phyloP scores from a whole-genome alignment of 2,797 vertebrate species.

The Acrossocheilus wenchowensis region DNA sequence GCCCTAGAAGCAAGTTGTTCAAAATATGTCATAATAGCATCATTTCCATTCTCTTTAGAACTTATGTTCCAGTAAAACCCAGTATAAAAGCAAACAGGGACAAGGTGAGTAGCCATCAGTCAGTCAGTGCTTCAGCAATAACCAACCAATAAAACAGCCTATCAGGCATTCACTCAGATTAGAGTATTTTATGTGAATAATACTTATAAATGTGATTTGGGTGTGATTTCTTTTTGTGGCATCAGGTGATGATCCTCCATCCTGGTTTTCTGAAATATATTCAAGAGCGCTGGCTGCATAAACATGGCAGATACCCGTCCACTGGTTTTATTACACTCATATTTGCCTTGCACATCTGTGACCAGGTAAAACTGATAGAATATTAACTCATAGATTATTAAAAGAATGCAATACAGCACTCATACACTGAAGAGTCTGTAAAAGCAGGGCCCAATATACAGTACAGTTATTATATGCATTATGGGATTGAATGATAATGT shows the following conservation, averaged over 20 bases:
- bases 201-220: background rate
- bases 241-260: slow-evolving; percentile 53
- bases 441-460: background rate
- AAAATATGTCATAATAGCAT: background rate
- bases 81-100: slow-evolving; percentile 47
- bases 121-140: background rate
- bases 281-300: slow-evolving; percentile 40
- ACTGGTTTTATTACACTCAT: slow-evolving; percentile 49
- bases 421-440: too few relatives aligned
- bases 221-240: background rate
- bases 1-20: background rate
- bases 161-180: background rate
- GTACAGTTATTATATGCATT: background rate
- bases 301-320: slow-evolving; percentile 50
- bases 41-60: background rate
- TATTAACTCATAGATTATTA: background rate
- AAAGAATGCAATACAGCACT: background rate
- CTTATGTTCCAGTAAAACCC: slow-evolving; percentile 30
- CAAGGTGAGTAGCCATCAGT: slow-evolving; percentile 26
- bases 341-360: slow-evolving; percentile 51
- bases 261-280: slow-evolving; percentile 50
- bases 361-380: slow-evolving; percentile 40
- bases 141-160: background rate
- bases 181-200: background rate
- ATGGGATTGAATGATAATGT: background rate